Percentiles rank a stretch among this genome's conserved stretches.
Evolutionary conservation across 2,888 invertebrate genomes (phyloP).

Genomic region (Yponomeuta plumbellus): DNA sequence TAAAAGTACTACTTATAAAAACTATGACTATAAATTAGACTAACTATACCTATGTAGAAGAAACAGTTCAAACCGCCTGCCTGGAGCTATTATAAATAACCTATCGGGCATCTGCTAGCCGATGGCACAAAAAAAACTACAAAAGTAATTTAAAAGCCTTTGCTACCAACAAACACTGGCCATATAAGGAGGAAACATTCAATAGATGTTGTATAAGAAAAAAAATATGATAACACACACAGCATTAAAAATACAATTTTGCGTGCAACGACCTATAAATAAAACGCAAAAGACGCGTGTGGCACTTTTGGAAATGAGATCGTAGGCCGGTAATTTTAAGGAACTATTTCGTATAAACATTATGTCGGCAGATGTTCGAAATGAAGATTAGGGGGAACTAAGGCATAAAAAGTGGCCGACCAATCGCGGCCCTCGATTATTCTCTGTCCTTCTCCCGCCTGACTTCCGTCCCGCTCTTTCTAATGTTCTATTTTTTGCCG

Average conservation of each 20-base stretch:
- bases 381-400: conserved; percentile 75
- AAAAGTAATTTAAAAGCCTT: conserved; percentile 14
- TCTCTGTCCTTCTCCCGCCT: conserved; percentile 47
- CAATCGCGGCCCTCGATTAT: conserved; percentile 50
- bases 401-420: conserved; percentile 73
- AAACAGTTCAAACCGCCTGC: not conserved
- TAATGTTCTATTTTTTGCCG: conserved; percentile 74
- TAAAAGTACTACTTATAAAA: too few species aligned
- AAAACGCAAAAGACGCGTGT: conserved; percentile 40
- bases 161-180: conserved; percentile 30
- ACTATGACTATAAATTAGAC: conserved; percentile 1
- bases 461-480: conserved; percentile 52
- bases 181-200: conserved; percentile 59
- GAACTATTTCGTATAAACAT: conserved; percentile 69
- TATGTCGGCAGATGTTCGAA: conserved; percentile 69
- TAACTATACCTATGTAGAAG: not conserved
- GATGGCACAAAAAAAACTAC: conserved; percentile 44
- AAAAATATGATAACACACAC: conserved; percentile 32
- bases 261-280: conserved; percentile 57
- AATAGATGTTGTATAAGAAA: conserved; percentile 52
- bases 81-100: conserved; percentile 8
- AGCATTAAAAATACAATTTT: conserved; percentile 56
- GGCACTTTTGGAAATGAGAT: conserved; percentile 56
- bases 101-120: conserved; percentile 43
- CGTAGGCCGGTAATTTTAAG: conserved; percentile 63